Evolutionary conservation across 2,113 vertebrate species (phyloP).

Genomic region (Pachycephala philippinensis): DNA sequence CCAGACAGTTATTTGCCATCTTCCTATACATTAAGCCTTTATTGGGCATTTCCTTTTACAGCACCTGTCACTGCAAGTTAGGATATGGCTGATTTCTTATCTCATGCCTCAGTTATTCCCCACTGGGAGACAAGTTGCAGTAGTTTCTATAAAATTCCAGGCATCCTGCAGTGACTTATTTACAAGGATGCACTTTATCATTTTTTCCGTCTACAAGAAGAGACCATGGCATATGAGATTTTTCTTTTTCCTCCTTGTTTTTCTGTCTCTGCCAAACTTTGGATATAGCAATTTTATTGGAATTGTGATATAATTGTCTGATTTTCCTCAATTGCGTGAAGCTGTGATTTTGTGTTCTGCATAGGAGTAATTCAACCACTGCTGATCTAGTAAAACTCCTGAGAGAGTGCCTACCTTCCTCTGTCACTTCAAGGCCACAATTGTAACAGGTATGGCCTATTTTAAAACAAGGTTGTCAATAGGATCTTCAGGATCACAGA

Average conservation of each 20-base stretch:
- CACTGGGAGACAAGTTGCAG: neutral
- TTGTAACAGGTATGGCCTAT: neutral
- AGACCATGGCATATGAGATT: neutral
- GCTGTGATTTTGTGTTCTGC: constrained; percentile 15
- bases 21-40: constrained; percentile 21
- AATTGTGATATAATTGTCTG: neutral
- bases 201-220: neutral
- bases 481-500: neutral
- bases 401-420: neutral
- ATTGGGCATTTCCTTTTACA: constrained; percentile 13
- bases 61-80: neutral
- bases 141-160: constrained; percentile 22
- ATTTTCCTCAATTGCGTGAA: neutral
- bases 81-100: constrained; percentile 32
- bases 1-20: neutral
- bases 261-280: neutral
- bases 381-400: neutral
- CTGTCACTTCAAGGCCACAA: neutral
- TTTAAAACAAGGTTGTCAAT: neutral
- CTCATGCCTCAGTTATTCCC: constrained; percentile 23
- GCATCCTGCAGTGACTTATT: neutral
- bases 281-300: neutral
- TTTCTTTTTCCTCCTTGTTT: neutral
- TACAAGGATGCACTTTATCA: constrained; percentile 25
- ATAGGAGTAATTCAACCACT: neutral